Base-by-base conservation (phyloP, 2,888 invertebrate species). In the Hyposoter dolosus region DNA sequence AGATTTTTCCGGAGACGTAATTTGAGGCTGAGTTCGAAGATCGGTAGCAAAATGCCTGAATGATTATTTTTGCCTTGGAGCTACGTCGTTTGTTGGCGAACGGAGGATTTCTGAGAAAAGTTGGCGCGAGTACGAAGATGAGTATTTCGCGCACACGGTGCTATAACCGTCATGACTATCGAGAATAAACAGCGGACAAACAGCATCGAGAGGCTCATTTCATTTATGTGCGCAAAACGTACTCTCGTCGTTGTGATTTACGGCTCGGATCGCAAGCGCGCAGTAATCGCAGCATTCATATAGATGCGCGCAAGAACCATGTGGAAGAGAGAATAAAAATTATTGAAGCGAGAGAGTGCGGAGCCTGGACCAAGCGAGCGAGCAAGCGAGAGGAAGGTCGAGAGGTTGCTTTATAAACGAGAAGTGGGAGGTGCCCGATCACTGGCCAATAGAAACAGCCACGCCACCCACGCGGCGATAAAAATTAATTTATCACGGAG, bases 401-500 rank as follows among this genome's bases (percentile, higher is more conserved):
- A 86, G 83, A 81, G 78, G 77, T 83, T 86, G 83, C 80, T 86
- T 86, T 86, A 83, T 87, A 89, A 88, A 88, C 87, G 77, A 60
- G 60, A 89, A 91, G 91, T 92, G 89, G 92, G 92, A 92, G 92
- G 92, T 83, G 90, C 90, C 89, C 89, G 90, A 91, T 92, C 89
- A 87, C 85, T 89, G 80, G 88, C 92, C 92, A 92, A 92, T 92
- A 88, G 92, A 90, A 90, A 91, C 85, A 90, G 91, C 90, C 90
- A 75, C 56, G 90, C 91, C 91, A 92, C 91, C 92, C 92, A 91
- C 91, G 92, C 90, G 89, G 92, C 88, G 88, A 90, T 92, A 91
- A 92, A 92, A 92, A 92, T 92, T 91, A 92, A 92, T 92, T 92
- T 92, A 92, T 92, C 92, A 91, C 90, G 88, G 89, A 88, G 85